A percentile compares a stretch with the other conserved stretches of the same genome.
Conservation (phyloP, 2,797 vertebrate genomes). For the Champsocephalus gunnari region DNA sequence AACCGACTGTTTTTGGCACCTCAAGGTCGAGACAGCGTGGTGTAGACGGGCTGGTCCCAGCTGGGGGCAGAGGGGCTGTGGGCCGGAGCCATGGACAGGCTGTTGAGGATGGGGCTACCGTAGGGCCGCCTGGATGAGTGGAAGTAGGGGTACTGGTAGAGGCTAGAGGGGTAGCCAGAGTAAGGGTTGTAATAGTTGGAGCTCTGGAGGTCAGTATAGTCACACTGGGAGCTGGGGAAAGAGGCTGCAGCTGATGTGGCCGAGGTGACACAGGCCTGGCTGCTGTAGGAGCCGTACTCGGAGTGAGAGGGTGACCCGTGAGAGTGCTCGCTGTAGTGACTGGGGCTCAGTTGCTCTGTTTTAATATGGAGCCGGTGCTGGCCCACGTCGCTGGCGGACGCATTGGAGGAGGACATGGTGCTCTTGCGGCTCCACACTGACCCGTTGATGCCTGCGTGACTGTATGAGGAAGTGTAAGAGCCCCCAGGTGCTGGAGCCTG, state of each 20-base stretch:
- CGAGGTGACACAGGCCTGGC: conserved; percentile 88
- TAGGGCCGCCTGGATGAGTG: conserved; percentile 94
- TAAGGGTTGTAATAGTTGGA: conserved; percentile 95
- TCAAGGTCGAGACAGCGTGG: conserved; percentile 93
- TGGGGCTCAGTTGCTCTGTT: conserved; percentile 96
- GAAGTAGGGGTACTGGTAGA: conserved; percentile 97
- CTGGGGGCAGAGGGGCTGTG: conserved; percentile 91
- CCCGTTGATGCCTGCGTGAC: conserved; percentile 72
- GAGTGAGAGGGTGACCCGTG: conserved; percentile 90
- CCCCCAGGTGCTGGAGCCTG: conserved; percentile 74
- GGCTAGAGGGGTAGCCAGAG: conserved; percentile 91
- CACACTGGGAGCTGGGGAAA: conserved; percentile 92
- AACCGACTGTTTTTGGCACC: conserved; percentile 42
- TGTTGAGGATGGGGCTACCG: conserved; percentile 92
- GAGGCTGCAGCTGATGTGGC: conserved; percentile 82
- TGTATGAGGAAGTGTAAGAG: conserved; percentile 85
- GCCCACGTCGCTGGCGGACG: conserved; percentile 78
- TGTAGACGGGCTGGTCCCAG: conserved; percentile 99
- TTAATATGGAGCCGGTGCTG: conserved; percentile 94
- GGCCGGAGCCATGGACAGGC: conserved; percentile 90
- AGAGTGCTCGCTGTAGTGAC: conserved; percentile 92
- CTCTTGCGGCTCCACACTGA: conserved; percentile 91
- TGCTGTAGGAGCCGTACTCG: conserved; percentile 89
- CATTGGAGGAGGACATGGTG: conserved; percentile 72
- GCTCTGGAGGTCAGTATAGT: conserved; percentile 97